Evolutionary conservation across 2,888 invertebrate genomes (phyloP), one percentile per base, ranked within the genome.

Genomic region (Chirona hameri): DNA sequence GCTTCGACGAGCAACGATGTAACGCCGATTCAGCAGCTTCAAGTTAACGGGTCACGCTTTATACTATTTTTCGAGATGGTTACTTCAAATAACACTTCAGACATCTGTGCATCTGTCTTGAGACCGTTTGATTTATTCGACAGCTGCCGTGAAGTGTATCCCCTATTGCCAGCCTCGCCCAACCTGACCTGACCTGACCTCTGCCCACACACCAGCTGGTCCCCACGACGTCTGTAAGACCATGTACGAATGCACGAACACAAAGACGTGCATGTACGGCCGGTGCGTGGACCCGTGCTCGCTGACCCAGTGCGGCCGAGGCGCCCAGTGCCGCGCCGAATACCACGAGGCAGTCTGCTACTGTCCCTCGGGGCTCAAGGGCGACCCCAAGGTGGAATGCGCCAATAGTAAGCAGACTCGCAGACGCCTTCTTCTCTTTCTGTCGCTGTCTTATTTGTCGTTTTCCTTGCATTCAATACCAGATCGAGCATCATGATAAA

Each of bases 321-420:
- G 93, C 52, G 95, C 95, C 5, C 90, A 92, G 85, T 96, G 96
- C 87, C 89, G 91, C 79, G 92, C 92, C 0, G 91, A 92, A n/a
- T 69, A 72, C 39, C 81, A 72, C 24, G 65, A 55, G 69, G 69
- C 82, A 21, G 46, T 81, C 39, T 83, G 83, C 79, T 55, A 76
- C 72, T 83, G 83, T 76, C 80, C 83, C 57, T 10, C 27, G 15
- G 83, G 83, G 15, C 79, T 80, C 46, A 72, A n/a, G 12, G 83
- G 83, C 29, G 81, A 83, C 81, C 46, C 60, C 52, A 60, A 31
- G 52, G 81, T 72, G 76, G 27, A 57, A 46, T 81, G 69, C 72
- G 60, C 69, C 65, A 57, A 81, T 57, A 21, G 81, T 81, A 55
- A 81, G 31, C 65, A 29, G 7, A 48, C 5, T 3, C 46, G 2